Evolutionary conservation across 2,113 vertebrate species (phyloP), one percentile per base, ranked within the genome.

Genomic region (Xerus inauris): DNA sequence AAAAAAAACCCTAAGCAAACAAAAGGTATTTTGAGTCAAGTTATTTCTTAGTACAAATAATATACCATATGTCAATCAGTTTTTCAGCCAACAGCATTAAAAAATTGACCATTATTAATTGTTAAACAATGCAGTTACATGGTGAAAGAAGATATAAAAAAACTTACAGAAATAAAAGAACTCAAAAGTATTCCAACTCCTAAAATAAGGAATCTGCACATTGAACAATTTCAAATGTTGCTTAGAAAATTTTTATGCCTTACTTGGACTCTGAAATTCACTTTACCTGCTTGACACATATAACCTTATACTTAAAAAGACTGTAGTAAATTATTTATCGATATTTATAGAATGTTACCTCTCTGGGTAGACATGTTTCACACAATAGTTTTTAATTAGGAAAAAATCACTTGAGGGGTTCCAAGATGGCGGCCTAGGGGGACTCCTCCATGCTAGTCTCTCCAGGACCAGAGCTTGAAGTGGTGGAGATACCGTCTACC

Each of bases 331-430:
- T 82, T 93, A 96, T 92, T 51, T 57, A 83, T 86, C 93, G 57
- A 1, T n/a, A 91, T 75, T 96, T 97, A 85, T 85, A 67, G n/a
- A 71, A 64, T 83, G 65, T 84, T 95, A 97, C 72, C 91, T 98
- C 94, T 98, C 98, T 97, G 96, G 97, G 94, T 88, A 97, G 89
- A 95, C 32, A 76, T 59, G 62, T 94, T 92, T 96, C 72, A 96
- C 16, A 95, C 2, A 65, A 86, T 19, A 32, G n/a, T 91, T 97
- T 93, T 96, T 95, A 97, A 96, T 57, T 94, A 96, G 94, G 76
- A 81, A 91, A 95, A 87, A 97, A 94, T 75, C 42, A 95, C 51
- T 86, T 67, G 82, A 71, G n/a, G n/a, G n/a, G n/a, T n/a, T n/a
- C n/a, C n/a, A n/a, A n/a, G n/a, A n/a, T n/a, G n/a, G n/a, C n/a